Evolutionary conservation across 1,140 invertebrate genomes (phyloP).

Genomic region (Drosophila oshimai): DNA sequence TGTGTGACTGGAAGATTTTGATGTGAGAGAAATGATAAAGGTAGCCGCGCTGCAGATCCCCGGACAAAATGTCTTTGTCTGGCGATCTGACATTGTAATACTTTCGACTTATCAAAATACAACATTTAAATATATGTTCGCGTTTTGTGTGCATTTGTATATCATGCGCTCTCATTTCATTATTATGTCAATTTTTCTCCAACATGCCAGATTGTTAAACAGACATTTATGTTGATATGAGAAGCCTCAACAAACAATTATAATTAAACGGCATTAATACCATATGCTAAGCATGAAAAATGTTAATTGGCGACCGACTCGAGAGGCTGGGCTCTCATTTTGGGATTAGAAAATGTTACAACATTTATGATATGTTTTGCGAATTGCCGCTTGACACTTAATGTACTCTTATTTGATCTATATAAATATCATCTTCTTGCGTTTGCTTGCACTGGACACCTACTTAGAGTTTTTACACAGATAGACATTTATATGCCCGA

Average conservation of each 20-base stretch:
- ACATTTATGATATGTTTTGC: slow-evolving; percentile 83
- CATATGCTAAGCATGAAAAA: slow-evolving; percentile 58
- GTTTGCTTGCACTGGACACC: slow-evolving; percentile 20
- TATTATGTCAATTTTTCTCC: background rate
- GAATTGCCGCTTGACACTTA: slow-evolving; percentile 82
- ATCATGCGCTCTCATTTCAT: slow-evolving; percentile 6
- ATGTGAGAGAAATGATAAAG: slow-evolving; percentile 50
- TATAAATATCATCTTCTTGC: slow-evolving; percentile 34
- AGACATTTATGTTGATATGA: background rate
- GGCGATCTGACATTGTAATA: slow-evolving; percentile 9
- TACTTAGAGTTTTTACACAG: slow-evolving; percentile 30
- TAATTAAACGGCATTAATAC: slow-evolving; percentile 28
- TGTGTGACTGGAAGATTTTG: slow-evolving; percentile 72
- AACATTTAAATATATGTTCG: slow-evolving; percentile 30
- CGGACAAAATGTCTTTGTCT: slow-evolving; percentile 1
- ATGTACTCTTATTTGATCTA: slow-evolving; percentile 49
- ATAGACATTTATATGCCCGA: slow-evolving; percentile 41
- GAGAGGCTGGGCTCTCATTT: slow-evolving; percentile 1
- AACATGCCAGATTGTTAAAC: background rate
- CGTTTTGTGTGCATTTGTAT: background rate
- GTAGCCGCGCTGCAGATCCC: slow-evolving; percentile 10
- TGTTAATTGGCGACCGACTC: slow-evolving; percentile 25
- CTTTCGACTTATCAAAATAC: slow-evolving; percentile 32
- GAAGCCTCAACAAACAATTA: slow-evolving; percentile 33
- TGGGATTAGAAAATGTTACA: slow-evolving; percentile 76